Percentiles rank a stretch among this genome's conserved stretches.
phyloP scores from a whole-genome alignment of 2,888 invertebrate genomes.

The Escarpia spicata region DNA sequence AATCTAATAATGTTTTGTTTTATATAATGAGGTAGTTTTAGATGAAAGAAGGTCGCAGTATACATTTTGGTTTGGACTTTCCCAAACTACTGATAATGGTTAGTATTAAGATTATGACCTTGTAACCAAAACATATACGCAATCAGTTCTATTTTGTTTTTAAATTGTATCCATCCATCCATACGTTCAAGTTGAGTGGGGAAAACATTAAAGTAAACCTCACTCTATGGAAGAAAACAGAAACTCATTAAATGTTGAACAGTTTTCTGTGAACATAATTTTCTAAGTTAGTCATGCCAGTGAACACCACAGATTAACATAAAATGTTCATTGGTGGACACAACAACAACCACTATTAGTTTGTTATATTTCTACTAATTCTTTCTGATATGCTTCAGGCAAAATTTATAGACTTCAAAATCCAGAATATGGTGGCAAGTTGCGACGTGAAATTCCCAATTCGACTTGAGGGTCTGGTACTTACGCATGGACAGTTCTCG shows the following conservation, averaged over 20 bases:
- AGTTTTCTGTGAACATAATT: not conserved
- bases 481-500: conserved; percentile 84
- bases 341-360: not conserved
- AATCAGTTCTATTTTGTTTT: not conserved
- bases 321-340: not conserved
- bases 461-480: conserved; percentile 79
- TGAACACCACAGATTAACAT: not conserved
- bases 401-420: conserved; percentile 82
- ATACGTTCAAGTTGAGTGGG: not conserved
- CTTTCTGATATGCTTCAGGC: conserved; percentile 68
- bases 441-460: conserved; percentile 89
- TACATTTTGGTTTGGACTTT: not conserved
- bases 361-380: not conserved
- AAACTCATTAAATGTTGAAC: not conserved
- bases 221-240: not conserved
- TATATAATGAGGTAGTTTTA: not conserved
- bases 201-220: not conserved
- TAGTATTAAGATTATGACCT: not conserved
- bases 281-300: not conserved
- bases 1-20: not conserved
- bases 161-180: not conserved
- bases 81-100: not conserved
- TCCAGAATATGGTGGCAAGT: conserved; percentile 88
- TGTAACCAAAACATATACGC: not conserved
- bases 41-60: no score